These are phyloP conservation scores for Chymomyza amoena DNA, from an alignment of 2,888 invertebrate genomes.

Conservation along the genomic window DNA sequence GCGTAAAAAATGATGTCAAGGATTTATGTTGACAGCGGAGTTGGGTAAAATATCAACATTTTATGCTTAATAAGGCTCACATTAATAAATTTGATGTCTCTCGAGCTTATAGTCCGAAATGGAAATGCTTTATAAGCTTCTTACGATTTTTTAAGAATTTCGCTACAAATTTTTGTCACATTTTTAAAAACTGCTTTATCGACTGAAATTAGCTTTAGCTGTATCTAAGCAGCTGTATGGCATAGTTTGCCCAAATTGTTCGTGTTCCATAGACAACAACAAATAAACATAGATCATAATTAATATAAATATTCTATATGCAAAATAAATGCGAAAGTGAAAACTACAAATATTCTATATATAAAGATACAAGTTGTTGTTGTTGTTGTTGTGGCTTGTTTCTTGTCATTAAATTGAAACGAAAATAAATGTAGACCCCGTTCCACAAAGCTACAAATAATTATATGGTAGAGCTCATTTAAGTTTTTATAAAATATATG, in stretches of 20 bases:
- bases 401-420: constrained; percentile 51
- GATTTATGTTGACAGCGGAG: too few species aligned
- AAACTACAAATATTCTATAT: neutral
- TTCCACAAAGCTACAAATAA: neutral
- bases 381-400: constrained; percentile 7
- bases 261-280: neutral
- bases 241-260: neutral
- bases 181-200: neutral
- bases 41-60: too few species aligned
- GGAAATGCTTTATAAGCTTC: too few species aligned
- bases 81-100: too few species aligned
- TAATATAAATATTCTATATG: constrained; percentile 29
- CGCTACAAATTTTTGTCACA: too few species aligned
- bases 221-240: neutral
- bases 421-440: constrained; percentile 18
- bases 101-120: too few species aligned
- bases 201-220: neutral
- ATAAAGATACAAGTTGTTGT: neutral
- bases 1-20: too few species aligned
- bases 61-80: too few species aligned
- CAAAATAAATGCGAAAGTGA: constrained; percentile 10
- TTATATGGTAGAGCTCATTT: neutral
- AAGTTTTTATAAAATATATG: neutral
- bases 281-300: constrained; percentile 48
- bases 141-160: too few species aligned